Base-by-base conservation (phyloP, 2,113 vertebrate species). In the Ctenomys sociabilis region DNA sequence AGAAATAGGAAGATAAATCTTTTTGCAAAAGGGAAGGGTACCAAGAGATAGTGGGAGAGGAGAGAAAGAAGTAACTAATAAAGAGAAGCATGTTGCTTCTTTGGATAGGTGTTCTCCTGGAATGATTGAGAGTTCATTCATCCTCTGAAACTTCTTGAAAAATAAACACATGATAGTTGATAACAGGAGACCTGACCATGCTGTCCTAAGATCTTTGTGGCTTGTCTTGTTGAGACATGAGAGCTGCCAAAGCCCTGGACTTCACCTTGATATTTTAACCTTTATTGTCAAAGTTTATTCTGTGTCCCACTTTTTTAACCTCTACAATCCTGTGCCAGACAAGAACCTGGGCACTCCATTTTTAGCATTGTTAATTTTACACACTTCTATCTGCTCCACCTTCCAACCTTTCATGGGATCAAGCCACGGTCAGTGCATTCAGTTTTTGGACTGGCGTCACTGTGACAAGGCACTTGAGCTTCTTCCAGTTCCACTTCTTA, bases 221-320 rank as follows among this genome's bases (percentile, higher is more conserved):
- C 73, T 73, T 96, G 73, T 90, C 54, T 90, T 68, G 45, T 37
- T 82, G 64, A 83, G 70, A 72, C 32, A 30, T 9, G 16, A 85
- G 7, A 80, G n/a, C 57, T 64, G 16, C 59, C 54, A 2, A 87
- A 59, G 45, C 37, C 37, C 59, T 52, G 13, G 75, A 32, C 5
- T 17, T 3, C 72, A 64, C 40, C 52, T 89, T 61, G 37, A 5
- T 68, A 85, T 68, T 95, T 89, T 91, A 66, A 45, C 70, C 17
- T 7, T 81, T n/a, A 64, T 19, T 83, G 43, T 87, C 84, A 84
- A 83, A 82, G 35, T 83, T 93, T 72, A 84, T 11, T 30, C 17
- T 73, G 54, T 80, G 86, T 78, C 37, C 63, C 85, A 82, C 91
- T 83, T 90, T 66, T 88, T 68, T 80, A 87, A 75, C 78, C 24